Evolutionary conservation across 2,113 vertebrate species (phyloP), one percentile per base, ranked within the genome.

Genomic region (Vireo altiloquus): DNA sequence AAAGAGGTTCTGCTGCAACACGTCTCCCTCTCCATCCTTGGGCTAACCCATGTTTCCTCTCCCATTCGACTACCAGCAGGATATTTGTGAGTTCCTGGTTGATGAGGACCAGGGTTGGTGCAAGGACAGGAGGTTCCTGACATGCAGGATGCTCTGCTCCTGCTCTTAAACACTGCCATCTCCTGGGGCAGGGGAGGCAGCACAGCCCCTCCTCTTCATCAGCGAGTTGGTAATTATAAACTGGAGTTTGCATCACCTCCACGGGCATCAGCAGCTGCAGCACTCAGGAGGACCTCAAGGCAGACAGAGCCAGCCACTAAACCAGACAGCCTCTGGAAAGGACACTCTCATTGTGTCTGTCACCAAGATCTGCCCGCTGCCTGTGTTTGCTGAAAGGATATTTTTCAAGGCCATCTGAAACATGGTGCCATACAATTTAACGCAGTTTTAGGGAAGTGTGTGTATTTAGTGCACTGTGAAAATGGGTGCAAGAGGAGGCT

Each of bases 81-180:
- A 15, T 4, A n/a, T 70, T n/a, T 17, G 3, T 3, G 8, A 44
- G 47, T 61, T 68, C 78, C 46, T 44, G 33, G 53, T 5, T 13
- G 13, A 7, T 40, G 79, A 78, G 52, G 87, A 52, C 30, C 76
- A 37, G 72, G 33, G 39, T 1, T 69, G 91, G 96, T 56, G 33
- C 80, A 85, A 91, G 89, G 81, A 57, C 61, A 3, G 2, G 76
- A 90, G 69, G 83, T 49, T 81, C 82, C 68, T 4, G 83, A 37
- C 1, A 0, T 3, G 40, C 47, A 39, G 89, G 65, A 33, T 23
- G 56, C 60, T 83, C 72, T 64, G 77, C 87, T 94, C 93, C 86
- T 71, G 92, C 90, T 97, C 95, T 96, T 95, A 96, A 96, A 96
- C 93, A 97, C 60, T 95, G 94, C 93, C 94, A 95, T 95, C 93